A percentile compares a stretch with the other conserved stretches of the same genome.
Conservation (phyloP, 2,113 vertebrate species). For the Phrynocephalus versicolor region DNA sequence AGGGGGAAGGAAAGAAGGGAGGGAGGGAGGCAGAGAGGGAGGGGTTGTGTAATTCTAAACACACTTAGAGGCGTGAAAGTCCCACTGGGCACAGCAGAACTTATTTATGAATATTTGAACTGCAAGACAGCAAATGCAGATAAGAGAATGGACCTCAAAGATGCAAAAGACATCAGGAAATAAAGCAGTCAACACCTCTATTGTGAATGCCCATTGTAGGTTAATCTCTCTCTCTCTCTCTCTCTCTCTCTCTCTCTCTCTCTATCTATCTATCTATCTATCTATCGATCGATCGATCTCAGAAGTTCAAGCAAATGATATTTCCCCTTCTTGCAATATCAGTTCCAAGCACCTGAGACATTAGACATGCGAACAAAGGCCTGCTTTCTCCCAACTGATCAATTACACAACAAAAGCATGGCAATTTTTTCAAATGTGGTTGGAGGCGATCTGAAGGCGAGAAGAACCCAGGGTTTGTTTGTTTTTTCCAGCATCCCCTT, state of each 20-base stretch:
- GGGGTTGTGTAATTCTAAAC: not conserved
- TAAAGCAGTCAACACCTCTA: not conserved
- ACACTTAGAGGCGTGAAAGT: not conserved
- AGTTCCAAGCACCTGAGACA: no score
- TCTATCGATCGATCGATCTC: no score
- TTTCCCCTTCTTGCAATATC: no score
- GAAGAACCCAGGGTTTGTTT: no score
- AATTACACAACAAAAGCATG: no score
- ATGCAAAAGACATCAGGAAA: not conserved
- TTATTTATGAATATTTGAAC: not conserved
- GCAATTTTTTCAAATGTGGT: no score
- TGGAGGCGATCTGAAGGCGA: no score
- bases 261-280: not conserved
- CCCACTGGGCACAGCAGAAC: not conserved
- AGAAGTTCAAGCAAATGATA: no score
- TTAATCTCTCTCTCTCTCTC: rapidly evolving
- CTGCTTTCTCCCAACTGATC: no score
- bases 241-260: rapidly evolving
- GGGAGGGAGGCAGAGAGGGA: not conserved
- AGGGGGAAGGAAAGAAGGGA: not conserved
- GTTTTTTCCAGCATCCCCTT: no score
- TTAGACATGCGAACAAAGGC: no score
- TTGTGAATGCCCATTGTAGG: not conserved
- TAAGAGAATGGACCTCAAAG: not conserved
- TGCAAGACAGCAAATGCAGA: not conserved